Evolutionary conservation across 2,888 invertebrate species (phyloP), one percentile per base, ranked within the genome.

Genomic region (Drosophila meridiana): DNA sequence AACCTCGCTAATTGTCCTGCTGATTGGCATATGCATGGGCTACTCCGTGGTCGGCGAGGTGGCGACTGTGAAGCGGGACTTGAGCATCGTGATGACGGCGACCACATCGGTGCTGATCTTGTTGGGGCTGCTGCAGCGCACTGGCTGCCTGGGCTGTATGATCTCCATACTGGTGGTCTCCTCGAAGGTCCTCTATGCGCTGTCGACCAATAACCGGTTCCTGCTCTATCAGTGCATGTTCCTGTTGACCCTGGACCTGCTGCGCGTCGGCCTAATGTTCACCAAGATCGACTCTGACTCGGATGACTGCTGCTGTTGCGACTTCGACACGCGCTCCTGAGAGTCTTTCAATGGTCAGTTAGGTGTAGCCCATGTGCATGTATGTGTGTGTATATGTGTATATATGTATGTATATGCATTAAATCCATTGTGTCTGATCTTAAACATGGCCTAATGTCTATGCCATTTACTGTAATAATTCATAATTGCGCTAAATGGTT

Each of bases 401-500:
- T 40, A 3, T 13, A 6, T 52, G 7, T 34, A 0, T 13, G 11
- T 34, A 26, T 53, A 20, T 26, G 30, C 20, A 36, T 45, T 4
- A 50, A 45, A 63, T 55, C 48, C 2, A 40, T 50, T 61, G 50
- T 59, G 53, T 57, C 38, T 42, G 40, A 56, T 62, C 48, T 48
- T 42, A 32, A 74, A 59, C 30, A 45, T 67, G 26, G 63, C 14
- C 45, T 68, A 63, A 73, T 76, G 60, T 38, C 40, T 8, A 34
- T 26, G 20, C 40, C 45, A 56, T 82, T 82, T 69, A 55, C 48
- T 75, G 62, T 66, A 68, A 57, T 14, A 38, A 30, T 67, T 61
- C 40, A 73, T 55, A 73, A 78, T 73, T 76, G 45, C 52, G 47
- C 42, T 42, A 77, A 62, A 59, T 52, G 60, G 32, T 55, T 72